Percentiles rank a stretch among this genome's conserved stretches.
Evolutionary conservation across 2,113 vertebrate species (phyloP).

Genomic region (Globicephala melas): DNA sequence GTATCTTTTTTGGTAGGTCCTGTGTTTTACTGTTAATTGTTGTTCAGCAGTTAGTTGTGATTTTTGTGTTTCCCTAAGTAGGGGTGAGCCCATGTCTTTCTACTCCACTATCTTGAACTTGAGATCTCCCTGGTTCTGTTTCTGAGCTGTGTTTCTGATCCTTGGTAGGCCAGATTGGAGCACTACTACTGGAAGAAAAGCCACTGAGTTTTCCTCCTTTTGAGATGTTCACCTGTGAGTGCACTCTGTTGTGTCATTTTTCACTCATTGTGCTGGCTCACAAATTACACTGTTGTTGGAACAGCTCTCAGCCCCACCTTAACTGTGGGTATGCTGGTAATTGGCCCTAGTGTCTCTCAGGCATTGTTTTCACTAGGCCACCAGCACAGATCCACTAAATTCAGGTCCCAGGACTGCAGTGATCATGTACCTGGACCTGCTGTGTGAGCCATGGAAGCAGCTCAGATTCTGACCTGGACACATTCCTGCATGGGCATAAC

Average conservation of each 20-base stretch:
- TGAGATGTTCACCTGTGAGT: neutral
- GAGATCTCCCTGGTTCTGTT: neutral
- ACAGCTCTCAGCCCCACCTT: neutral
- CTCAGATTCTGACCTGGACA: neutral
- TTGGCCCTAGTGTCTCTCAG: neutral
- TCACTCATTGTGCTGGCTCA: neutral
- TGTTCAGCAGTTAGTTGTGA: neutral
- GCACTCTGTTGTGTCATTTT: neutral
- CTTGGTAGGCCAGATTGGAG: neutral
- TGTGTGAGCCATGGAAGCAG: neutral
- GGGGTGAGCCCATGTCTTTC: neutral
- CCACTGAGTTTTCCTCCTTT: neutral
- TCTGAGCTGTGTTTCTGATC: neutral
- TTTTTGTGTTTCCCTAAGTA: neutral
- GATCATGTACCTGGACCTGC: neutral
- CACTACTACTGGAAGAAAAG: neutral
- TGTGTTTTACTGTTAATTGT: neutral
- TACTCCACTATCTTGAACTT: neutral
- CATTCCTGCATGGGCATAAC: neutral
- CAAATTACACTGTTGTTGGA: neutral
- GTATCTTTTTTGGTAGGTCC: neutral
- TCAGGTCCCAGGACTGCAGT: neutral
- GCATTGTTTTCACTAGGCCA: neutral
- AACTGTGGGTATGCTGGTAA: rapidly evolving
- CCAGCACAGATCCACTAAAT: neutral